A percentile compares a stretch with the other conserved stretches of the same genome.
Conservation (phyloP, 2,888 invertebrate genomes). For the Trisateles emortualis region DNA sequence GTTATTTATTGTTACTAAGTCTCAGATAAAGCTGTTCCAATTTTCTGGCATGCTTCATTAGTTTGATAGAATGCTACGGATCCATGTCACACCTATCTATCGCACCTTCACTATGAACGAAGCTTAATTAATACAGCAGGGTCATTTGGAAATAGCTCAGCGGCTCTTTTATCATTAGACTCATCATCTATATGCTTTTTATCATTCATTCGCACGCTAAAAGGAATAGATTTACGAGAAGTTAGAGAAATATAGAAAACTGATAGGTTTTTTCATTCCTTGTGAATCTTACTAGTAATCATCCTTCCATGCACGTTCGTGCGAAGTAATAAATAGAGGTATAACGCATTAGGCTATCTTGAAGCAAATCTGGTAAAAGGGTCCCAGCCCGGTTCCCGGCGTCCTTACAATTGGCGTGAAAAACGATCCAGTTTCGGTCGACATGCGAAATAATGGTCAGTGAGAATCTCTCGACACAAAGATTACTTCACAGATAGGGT, state of each 20-base stretch:
- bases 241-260: constrained; percentile 14
- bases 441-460: constrained; percentile 44
- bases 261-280: constrained; percentile 18
- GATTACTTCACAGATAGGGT: constrained; percentile 38
- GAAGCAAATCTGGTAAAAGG: constrained; percentile 49
- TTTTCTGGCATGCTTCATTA: constrained; percentile 25
- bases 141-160: constrained; percentile 19
- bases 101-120: constrained; percentile 2
- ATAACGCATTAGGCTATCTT: constrained; percentile 56
- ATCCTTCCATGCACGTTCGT: constrained; percentile 31
- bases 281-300: constrained; percentile 31
- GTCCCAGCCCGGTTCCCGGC: constrained; percentile 37
- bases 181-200: constrained; percentile 17
- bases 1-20: constrained; percentile 34
- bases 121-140: constrained; percentile 17
- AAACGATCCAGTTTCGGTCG: constrained; percentile 43
- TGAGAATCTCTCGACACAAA: constrained; percentile 34
- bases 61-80: constrained; percentile 20
- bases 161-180: constrained; percentile 15
- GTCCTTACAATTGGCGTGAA: constrained; percentile 47
- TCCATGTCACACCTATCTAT: constrained; percentile 18
- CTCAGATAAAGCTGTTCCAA: constrained; percentile 17
- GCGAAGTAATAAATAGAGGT: constrained; percentile 51
- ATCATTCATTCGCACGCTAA: constrained; percentile 15
- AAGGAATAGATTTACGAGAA: neutral